phyloP scores from a whole-genome alignment of 2,888 invertebrate genomes.

The Agrochola lota region DNA sequence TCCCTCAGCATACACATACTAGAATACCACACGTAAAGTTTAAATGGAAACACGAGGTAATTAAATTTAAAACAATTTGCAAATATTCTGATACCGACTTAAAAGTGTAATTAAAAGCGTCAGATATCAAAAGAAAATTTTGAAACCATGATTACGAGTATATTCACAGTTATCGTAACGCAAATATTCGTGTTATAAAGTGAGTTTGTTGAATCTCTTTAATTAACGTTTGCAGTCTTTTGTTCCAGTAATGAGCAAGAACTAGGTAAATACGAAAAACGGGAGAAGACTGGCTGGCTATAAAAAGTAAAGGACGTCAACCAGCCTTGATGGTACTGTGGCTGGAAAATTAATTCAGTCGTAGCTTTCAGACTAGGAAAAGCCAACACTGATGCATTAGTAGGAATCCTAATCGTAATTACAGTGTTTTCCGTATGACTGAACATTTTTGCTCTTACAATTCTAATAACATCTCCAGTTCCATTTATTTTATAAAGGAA shows the following conservation, averaged over 20 bases:
- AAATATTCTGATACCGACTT: background rate
- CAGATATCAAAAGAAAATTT: background rate
- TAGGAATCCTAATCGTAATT: constrained; percentile 43
- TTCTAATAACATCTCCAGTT: constrained; percentile 14
- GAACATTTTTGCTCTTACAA: constrained; percentile 14
- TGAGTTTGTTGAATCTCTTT: constrained; percentile 30
- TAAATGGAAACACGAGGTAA: background rate
- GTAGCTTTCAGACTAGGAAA: constrained; percentile 22
- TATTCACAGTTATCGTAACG: background rate
- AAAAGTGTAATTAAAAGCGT: background rate
- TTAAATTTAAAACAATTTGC: background rate
- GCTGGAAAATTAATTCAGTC: constrained; percentile 31
- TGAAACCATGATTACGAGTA: background rate
- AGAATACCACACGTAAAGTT: background rate
- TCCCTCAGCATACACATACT: background rate
- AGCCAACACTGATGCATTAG: constrained; percentile 47
- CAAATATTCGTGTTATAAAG: constrained; percentile 13
- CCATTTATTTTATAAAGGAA: constrained; percentile 34
- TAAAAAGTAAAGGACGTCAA: constrained; percentile 48
- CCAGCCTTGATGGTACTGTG: constrained; percentile 10
- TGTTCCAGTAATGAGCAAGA: constrained; percentile 56
- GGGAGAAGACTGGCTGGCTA: constrained; percentile 9
- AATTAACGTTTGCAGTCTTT: constrained; percentile 49
- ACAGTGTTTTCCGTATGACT: constrained; percentile 21
- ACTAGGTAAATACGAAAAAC: constrained; percentile 48